Evolutionary conservation across 2,113 vertebrate species (phyloP), one percentile per base, ranked within the genome.

Genomic region (Indri indri): DNA sequence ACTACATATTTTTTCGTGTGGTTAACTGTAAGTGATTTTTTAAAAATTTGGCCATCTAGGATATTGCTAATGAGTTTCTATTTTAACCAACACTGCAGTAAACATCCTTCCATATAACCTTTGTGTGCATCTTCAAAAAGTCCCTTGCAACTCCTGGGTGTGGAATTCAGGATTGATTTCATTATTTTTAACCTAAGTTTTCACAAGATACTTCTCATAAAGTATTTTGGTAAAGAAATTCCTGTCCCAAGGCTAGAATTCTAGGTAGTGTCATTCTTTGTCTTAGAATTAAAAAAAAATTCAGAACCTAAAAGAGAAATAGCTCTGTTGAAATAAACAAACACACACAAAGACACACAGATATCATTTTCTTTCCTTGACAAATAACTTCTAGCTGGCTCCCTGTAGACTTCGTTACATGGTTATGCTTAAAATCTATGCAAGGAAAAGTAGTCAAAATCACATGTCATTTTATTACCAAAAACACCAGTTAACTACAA

Each of bases 131-230:
- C 50, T 68, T n/a, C 42, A 68, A 68, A 93, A 79, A 30, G 16
- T 47, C 79, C 16, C 61, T 87, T 68, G 30, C 50, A 45, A 45
- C 50, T 87, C 23, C 37, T 86, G 68, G 30, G 32, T 86, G 32
- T 86, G 37, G 61, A 86, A 57, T 77, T 87, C 0, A 7, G 22
- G 9, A 87, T 57, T 16, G 5, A 14, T 68, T 87, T 50, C 34
- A 59, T 79, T 79, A 79, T 71, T 85, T 85, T 85, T 85, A 92
- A 91, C 13, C 68, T 65, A 82, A 82, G 73, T 50, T 82, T 74
- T 88, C 37, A 57, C 47, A 95, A 85, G 40, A 77, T 27, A 76
- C 37, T 77, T 85, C 34, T 77, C 83, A 27, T 85, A 79, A 79
- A 61, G 50, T 10, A 70, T 50, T 77, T 84, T 79, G 22, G 3